phyloP scores from a whole-genome alignment of 2,888 invertebrate species.

The Pollenia angustigena region DNA sequence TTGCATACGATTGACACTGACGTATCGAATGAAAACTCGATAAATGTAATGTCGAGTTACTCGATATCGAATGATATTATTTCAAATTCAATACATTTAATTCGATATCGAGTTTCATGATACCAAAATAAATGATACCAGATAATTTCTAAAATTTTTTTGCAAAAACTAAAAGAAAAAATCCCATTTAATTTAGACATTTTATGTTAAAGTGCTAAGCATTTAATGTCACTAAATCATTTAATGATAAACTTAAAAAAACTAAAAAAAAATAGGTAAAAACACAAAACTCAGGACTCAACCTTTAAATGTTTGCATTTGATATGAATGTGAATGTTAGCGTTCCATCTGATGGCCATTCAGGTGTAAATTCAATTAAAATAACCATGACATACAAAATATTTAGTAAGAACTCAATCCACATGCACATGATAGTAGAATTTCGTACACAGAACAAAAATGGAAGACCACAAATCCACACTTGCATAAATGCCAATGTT shows the following conservation, averaged over 20 bases:
- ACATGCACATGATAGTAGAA: neutral
- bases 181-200: conserved; percentile 1
- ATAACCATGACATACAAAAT: conserved; percentile 45
- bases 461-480: conserved; percentile 39
- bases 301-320: conserved; percentile 46
- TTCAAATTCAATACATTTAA: too few species aligned
- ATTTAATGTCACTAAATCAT: neutral
- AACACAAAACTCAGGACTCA: conserved; percentile 36
- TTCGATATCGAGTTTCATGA: too few species aligned
- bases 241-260: neutral
- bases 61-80: too few species aligned
- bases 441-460: neutral
- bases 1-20: too few species aligned
- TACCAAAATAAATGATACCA: too few species aligned
- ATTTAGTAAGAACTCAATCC: neutral
- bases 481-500: conserved; percentile 16
- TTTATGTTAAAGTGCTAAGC: conserved; percentile 1
- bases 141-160: neutral
- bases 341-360: conserved; percentile 51
- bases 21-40: too few species aligned
- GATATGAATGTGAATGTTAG: conserved; percentile 29
- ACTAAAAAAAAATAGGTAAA: neutral
- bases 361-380: conserved; percentile 70
- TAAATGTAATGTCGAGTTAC: too few species aligned
- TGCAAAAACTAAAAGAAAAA: conserved; percentile 8